Base-by-base conservation (phyloP, 2,113 vertebrate species). In the Istiophorus platypterus region DNA sequence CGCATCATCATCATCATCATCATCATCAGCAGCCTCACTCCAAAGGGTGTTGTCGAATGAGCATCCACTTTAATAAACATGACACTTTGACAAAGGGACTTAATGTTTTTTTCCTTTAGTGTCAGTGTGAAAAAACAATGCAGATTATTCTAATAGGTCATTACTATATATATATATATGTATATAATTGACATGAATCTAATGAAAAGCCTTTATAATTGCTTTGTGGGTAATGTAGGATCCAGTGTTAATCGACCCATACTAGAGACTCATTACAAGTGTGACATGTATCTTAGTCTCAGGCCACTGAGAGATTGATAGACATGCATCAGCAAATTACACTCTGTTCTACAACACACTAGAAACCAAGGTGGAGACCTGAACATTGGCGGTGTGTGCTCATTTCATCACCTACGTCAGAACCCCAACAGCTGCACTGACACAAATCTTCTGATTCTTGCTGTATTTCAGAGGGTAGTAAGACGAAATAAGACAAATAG, bases 1-100 rank as follows among this genome's bases (percentile, higher is more conserved):
- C 51, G 57, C 73, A 85, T 74, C 83, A 84, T 42, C 76, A 57
- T 52, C 72, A 54, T 45, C 73, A 85, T 73, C 82, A 84, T 49
- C 47, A 67, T 59, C 54, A 84, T 49, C 47, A 67, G 54, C 54
- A 80, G 54, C 62, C 14, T 83, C 67, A 20, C 78, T 66, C 31
- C 65, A 1, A 54, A 62, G 26, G 26, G 2, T 68, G 64, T 71
- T 63, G 18, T 62, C 27, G 5, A 49, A 68, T 26, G 20, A 74
- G 56, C 79, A 71, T 18, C 39, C n/a, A n/a, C n/a, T n/a, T n/a
- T n/a, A 22, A 59, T 17, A 65, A 78, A 63, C 45, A 51, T 14
- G 24, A n/a, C n/a, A n/a, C 13, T 41, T 31, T 52, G 1, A 29
- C 22, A 15, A 26, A 57, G 20, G 7, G 15, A 66, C 2, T 22